Evolutionary conservation across 2,797 vertebrate species (phyloP), one percentile per base, ranked within the genome.

Genomic region (Sebastes taczanowskii): DNA sequence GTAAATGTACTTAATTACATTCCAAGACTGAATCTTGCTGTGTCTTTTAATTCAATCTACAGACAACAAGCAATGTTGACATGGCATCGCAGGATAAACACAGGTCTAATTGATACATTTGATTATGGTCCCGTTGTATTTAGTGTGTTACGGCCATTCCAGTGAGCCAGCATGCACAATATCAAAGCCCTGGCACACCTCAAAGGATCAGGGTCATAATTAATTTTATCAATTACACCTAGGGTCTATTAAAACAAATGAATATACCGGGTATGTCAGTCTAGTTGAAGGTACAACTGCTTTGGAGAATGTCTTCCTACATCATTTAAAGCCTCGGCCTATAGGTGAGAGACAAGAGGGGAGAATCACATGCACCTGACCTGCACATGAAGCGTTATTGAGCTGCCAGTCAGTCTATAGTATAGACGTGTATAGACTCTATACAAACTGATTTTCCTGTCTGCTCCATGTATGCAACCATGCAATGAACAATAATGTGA

Each of bases 261-360:
- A 46, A 46, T 46, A 46, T 18, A 46, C 16, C 16, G 7, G 42
- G 16, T 52, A 16, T 32, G 38, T 68, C 22, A 53, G 74, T 29
- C 7, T 29, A 25, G 34, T 35, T 71, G 22, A 64, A 72, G 20
- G 68, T 27, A 61, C 42, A 63, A 69, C 13, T 73, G 46, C 22
- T 61, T 75, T 56, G 35, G 56, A 72, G 46, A 67, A 63, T 18
- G 16, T 46, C 14, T 3, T 46, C 67, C 71, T 46, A 9, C 30
- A 74, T 52, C 34, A 25, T 80, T 92, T 74, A 84, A 61, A 32
- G 82, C 80, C 70, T 46, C 64, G 78, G 18, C 81, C 77, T 68
- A 75, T 18, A 46, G 68, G 76, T 78, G 69, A 68, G 56, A 70
- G 60, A 76, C 3, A 16, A 20, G 11, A 67, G 1, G 30, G 34